Percentiles rank a stretch among this genome's conserved stretches.
Evolutionary conservation across 1,140 invertebrate genomes (phyloP).

Genomic region (Pseudomyrmex dendroicus): DNA sequence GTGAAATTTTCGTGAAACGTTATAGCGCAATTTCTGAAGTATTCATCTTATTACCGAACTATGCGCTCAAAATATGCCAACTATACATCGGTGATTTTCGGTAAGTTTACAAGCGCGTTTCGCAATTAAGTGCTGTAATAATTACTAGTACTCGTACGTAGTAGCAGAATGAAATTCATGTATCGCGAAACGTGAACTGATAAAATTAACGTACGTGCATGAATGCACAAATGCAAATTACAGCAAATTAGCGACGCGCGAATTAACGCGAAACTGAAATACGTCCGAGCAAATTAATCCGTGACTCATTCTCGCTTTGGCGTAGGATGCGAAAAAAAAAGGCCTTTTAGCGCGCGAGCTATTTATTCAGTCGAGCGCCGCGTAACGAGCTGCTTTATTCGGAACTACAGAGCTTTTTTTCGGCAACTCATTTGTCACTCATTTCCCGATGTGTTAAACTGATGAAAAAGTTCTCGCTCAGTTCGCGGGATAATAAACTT

Average conservation of each 20-base stretch:
- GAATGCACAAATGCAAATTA: slow-evolving; percentile 14
- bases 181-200: no score
- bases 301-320: not conserved
- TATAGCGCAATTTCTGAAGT: not conserved
- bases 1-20: not conserved
- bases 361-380: not conserved
- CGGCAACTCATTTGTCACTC: slow-evolving; percentile 4
- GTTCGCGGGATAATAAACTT: slow-evolving; percentile 19
- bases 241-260: slow-evolving; percentile 6
- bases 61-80: not conserved
- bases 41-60: not conserved
- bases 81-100: no score
- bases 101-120: no score
- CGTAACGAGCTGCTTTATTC: slow-evolving; percentile 26
- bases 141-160: no score
- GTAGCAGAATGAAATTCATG: no score
- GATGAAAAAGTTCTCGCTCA: not conserved
- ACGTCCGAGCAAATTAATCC: slow-evolving; percentile 13
- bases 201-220: slow-evolving; percentile 1
- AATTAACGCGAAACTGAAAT: not conserved
- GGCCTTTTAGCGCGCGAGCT: not conserved
- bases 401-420: slow-evolving; percentile 28
- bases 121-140: no score
- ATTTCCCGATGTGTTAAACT: no score
- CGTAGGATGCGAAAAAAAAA: not conserved